Evolutionary conservation across 2,888 invertebrate species (phyloP).

Genomic region (Hirtodrosophila duncani): DNA sequence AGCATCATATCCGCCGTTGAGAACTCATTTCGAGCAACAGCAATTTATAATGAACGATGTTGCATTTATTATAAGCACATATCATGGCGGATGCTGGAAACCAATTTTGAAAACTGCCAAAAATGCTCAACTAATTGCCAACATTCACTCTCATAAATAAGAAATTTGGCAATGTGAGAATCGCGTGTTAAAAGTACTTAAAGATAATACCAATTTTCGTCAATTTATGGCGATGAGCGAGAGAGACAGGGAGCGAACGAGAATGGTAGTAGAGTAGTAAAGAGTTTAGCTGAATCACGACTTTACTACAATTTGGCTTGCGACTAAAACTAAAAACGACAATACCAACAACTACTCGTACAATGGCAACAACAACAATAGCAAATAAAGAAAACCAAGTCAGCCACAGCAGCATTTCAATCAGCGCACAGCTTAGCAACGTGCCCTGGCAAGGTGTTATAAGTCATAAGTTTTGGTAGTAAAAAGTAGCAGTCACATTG

Average conservation of each 20-base stretch:
- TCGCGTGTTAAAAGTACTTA: conserved; percentile 59
- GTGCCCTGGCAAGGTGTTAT: conserved; percentile 54
- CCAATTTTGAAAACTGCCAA: conserved; percentile 17
- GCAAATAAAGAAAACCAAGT: conserved; percentile 39
- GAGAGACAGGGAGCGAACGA: neutral
- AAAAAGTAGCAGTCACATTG: neutral
- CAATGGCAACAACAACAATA: conserved; percentile 2
- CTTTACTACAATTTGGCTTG: conserved; percentile 59
- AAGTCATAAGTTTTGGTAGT: neutral
- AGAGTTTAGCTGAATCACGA: conserved; percentile 65
- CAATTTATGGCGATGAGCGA: conserved; percentile 25
- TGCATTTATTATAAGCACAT: too few relatives aligned
- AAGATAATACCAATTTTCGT: conserved; percentile 38
- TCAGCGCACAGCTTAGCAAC: conserved; percentile 47
- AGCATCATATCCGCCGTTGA: too few relatives aligned
- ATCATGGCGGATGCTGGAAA: conserved; percentile 4
- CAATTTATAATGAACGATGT: too few relatives aligned
- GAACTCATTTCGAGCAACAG: too few relatives aligned
- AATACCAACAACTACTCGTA: neutral
- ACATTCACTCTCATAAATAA: conserved; percentile 36
- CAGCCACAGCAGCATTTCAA: conserved; percentile 58
- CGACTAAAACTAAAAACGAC: too few relatives aligned
- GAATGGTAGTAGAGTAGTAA: conserved; percentile 12
- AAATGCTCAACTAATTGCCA: conserved; percentile 48
- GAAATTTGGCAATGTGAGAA: conserved; percentile 44